Evolutionary conservation across 2,113 vertebrate species (phyloP), one percentile per base, ranked within the genome.

Genomic region (Platysteira castanea): DNA sequence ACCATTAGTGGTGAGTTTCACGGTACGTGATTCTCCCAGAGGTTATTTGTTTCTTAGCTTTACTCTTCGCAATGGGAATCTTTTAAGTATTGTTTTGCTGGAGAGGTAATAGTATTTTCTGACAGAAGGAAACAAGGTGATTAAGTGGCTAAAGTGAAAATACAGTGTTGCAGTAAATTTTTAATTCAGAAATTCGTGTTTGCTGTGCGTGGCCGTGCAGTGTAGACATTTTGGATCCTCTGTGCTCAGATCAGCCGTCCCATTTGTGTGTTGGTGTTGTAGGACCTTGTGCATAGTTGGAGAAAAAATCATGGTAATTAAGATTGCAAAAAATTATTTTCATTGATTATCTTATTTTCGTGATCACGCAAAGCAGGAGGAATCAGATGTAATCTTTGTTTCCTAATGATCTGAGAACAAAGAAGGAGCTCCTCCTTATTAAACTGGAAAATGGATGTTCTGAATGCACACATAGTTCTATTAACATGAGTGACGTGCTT

Each of bases 1-100:
- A 47, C 52, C 47, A 87, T 67, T 73, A 87, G 69, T 30, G 56
- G 64, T 94, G 60, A 54, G 73, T 89, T 94, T 94, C 80, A 59
- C 6, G 9, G 64, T 60, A 13, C 53, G 20, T 60, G 73, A 57
- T 91, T 96, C 65, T 95, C 84, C 47, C 24, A n/a, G 86, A 75
- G 80, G 86, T 81, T 94, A 22, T 81, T 86, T 95, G 85, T 2
- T 59, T 89, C 70, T 90, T 42, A 67, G 30, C 30, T 44, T 89
- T 81, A 30, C 6, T 46, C 11, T 77, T 85, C 86, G n/a, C 47
- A 63, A 2, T 47, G 19, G 26, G 9, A 81, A 74, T 86, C 63
- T 77, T 46, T 46, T 54, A 80, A 73, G 30, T 77, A 59, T 30
- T 84, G 12, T 76, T 96, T 90, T 89, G 2, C 39, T 69, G 42